Evolutionary conservation across 2,797 vertebrate species (phyloP), one percentile per base, ranked within the genome.

Genomic region (Pteropus rufus): DNA sequence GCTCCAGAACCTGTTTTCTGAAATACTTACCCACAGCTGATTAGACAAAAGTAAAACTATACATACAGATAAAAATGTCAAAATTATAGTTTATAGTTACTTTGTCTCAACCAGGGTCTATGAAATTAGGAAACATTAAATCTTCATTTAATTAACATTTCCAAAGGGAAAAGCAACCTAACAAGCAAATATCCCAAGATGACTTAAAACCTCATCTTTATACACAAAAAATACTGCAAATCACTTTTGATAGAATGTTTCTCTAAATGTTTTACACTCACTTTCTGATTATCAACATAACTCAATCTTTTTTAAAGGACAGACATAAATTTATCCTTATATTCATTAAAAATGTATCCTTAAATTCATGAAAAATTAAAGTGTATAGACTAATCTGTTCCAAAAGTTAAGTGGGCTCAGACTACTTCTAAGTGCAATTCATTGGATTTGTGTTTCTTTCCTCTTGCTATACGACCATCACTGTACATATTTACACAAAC

Each of bases 71-170:
- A 65, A 76, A 93, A 93, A 94, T 64, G 75, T 79, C 36, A 92
- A 80, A 90, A 90, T 67, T 93, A 62, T 93, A 67, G 7, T 62
- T 70, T 39, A n/a, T 2, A 75, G 82, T 65, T 52, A 80, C 62
- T 89, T 72, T 83, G 14, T 84, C 82, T 69, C 58, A 60, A 58
- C 12, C 16, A 62, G 15, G 23, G 24, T 54, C 65, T 94, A 46
- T 70, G 39, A 95, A 93, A 93, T 39, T 83, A 86, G 56, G 36
- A 85, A 94, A 62, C 34, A 82, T n/a, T 81, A 75, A 44, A 62
- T 73, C 60, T 56, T 89, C 49, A 65, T 31, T 87, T 93, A 84
- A 76, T 80, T 54, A 79, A 93, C 16, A 49, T 82, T 54, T 24
- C 39, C 75, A 90, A 92, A 96, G n/a, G 62, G n/a, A 86, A 65